Conservation (phyloP, 2,888 invertebrate species). For the Athripsodes cinereus region DNA sequence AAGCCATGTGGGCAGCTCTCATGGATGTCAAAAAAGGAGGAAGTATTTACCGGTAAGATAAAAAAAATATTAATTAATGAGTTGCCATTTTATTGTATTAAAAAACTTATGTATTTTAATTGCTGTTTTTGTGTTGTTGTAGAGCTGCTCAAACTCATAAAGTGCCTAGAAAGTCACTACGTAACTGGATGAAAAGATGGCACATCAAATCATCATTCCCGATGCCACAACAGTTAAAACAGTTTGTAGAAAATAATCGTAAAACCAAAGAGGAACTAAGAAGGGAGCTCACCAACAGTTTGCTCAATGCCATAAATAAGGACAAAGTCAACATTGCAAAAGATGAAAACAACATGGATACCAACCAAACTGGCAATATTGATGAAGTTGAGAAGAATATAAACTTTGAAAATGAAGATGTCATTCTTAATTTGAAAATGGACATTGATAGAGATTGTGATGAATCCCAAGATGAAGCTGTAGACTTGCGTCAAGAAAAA, state of each 20-base stretch:
- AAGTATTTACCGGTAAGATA: slow-evolving; percentile 50
- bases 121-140: slow-evolving; percentile 29
- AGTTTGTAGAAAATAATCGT: slow-evolving; percentile 51
- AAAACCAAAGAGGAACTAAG: slow-evolving; percentile 35
- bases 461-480: not conserved
- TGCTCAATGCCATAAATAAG: slow-evolving; percentile 5
- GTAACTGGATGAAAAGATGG: slow-evolving; percentile 59
- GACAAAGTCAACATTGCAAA: not conserved
- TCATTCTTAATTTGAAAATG: slow-evolving; percentile 4
- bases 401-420: slow-evolving; percentile 8
- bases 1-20: slow-evolving; percentile 52
- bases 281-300: slow-evolving; percentile 18
- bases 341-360: not conserved
- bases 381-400: not conserved
- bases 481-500: not conserved
- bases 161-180: slow-evolving; percentile 53
- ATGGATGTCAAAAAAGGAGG: slow-evolving; percentile 56
- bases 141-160: slow-evolving; percentile 56
- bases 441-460: not conserved
- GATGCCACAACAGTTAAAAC: slow-evolving; percentile 52
- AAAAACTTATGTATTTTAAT: not conserved
- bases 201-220: slow-evolving; percentile 55
- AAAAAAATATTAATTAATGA: not conserved
- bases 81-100: not conserved
- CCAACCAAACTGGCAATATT: not conserved